Evolutionary conservation across 2,888 invertebrate genomes (phyloP).

Genomic region (Cristatella mucedo): DNA sequence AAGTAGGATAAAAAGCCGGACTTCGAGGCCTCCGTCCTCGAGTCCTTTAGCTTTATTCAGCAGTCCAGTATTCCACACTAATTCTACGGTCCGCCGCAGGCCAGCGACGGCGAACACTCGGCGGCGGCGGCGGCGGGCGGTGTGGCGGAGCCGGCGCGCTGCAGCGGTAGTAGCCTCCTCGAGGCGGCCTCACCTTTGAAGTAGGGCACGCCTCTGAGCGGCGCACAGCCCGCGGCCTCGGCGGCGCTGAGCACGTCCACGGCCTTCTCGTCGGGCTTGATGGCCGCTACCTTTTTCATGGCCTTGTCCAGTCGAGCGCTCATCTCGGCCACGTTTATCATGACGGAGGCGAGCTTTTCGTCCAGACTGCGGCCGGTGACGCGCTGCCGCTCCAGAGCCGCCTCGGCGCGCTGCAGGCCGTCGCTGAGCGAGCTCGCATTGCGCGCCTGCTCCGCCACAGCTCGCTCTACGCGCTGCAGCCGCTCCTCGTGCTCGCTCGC

Average conservation of each 20-base stretch:
- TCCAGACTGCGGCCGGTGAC: slow-evolving; percentile 21
- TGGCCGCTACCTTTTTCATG: not conserved
- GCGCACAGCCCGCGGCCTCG: not conserved
- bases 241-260: slow-evolving; percentile 1
- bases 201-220: slow-evolving; percentile 1
- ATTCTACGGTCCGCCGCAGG: too few relatives aligned
- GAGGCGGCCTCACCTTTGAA: slow-evolving; percentile 2
- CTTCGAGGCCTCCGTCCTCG: too few relatives aligned
- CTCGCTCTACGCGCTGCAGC: slow-evolving; percentile 15
- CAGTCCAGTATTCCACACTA: too few relatives aligned
- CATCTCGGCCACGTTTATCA: slow-evolving; percentile 30
- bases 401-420: slow-evolving; percentile 21
- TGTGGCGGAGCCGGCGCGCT: too few relatives aligned
- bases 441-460: slow-evolving; percentile 16
- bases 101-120: too few relatives aligned
- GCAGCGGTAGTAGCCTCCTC: too few relatives aligned
- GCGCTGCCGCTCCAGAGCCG: slow-evolving; percentile 18
- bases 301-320: slow-evolving; percentile 4
- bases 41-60: too few relatives aligned
- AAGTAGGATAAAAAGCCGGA: too few relatives aligned
- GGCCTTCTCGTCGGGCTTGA: slow-evolving; percentile 1
- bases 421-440: slow-evolving; percentile 22
- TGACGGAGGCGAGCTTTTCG: slow-evolving; percentile 27
- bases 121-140: too few relatives aligned
- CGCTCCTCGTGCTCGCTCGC: slow-evolving; percentile 19